A percentile compares a stretch with the other conserved stretches of the same genome.
phyloP scores from a whole-genome alignment of 2,113 vertebrate genomes.

The Peromyscus californicus region DNA sequence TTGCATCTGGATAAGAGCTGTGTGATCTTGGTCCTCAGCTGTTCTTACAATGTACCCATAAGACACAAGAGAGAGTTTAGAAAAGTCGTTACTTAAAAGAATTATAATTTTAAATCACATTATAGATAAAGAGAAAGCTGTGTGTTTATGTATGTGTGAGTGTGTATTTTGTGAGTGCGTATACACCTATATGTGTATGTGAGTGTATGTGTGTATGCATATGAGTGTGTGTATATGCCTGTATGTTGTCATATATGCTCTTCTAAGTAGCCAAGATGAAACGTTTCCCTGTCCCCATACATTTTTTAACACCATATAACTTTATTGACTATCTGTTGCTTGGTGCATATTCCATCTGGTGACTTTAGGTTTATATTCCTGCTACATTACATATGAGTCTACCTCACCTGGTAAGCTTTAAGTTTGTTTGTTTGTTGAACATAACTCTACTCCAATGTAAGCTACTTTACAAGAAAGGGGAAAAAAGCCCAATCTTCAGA shows the following conservation, averaged over 20 bases:
- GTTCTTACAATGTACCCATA: constrained; percentile 9
- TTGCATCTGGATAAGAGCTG: not conserved
- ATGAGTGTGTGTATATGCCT: not conserved
- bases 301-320: not conserved
- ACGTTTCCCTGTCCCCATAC: not conserved
- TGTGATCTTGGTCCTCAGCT: not conserved
- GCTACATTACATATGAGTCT: not conserved
- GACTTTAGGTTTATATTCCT: not conserved
- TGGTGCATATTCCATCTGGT: not conserved
- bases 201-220: too few species aligned
- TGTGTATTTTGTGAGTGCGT: not conserved
- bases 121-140: not conserved
- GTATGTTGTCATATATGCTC: not conserved
- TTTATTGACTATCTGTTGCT: constrained; percentile 34
- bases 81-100: not conserved
- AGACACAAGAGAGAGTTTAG: constrained; percentile 24
- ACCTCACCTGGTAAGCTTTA: not conserved
- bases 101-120: not conserved
- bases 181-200: not conserved
- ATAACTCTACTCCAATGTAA: not conserved
- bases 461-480: not conserved
- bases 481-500: not conserved
- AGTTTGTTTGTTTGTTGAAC: not conserved
- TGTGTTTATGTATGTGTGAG: not conserved
- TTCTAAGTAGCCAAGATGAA: not conserved